Base-by-base conservation (phyloP, 2,113 vertebrate genomes). In the Heptranchias perlo region DNA sequence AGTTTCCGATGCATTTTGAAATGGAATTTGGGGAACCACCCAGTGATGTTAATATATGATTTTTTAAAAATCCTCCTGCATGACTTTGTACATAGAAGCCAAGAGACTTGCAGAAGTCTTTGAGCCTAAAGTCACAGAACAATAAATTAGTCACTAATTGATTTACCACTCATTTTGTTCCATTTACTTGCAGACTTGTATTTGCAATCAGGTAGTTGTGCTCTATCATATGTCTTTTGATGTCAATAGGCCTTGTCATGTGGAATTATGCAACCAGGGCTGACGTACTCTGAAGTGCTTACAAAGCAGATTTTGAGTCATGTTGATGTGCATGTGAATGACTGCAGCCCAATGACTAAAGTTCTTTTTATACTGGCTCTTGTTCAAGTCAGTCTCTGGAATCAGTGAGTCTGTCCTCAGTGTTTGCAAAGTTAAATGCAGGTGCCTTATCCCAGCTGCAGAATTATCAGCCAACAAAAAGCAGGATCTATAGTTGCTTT, bases 81-180 rank as follows among this genome's bases (percentile, higher is more conserved):
- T 93, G 89, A 93, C 35, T 35, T 93, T 93, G 89, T 10, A 62
- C 89, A 82, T 82, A 62, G 35, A 64, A n/a, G n/a, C 39, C 39
- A 93, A 93, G 58, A 62, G 89, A 61, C 8, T 21, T 44, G n/a
- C 11, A 18, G 76, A 82, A 2, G 0, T 82, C n/a, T 44, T 39
- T 62, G 58, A 62, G 61, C 39, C n/a, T 62, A 62, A 39, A 64
- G 21, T 61, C 14, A 62, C 35, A 62, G 39, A 25, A 39, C 89
- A 93, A 93, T 93, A 93, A 64, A 62, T 93, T 62, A 93, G 35
- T 62, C 58, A 62, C n/a, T 62, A 62, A 93, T 93, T 62, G 89
- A 93, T 62, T 93, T 93, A 64, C n/a, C 35, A 54, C 52, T 1
- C 58, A 23, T 62, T 62, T n/a, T 62, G 35, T 93, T 93, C 64